Evolutionary conservation across 35 echinoderm and acorn worm species (phyloP), one percentile per base, ranked within the genome.

Genomic region (Apostichopus japonicus): DNA sequence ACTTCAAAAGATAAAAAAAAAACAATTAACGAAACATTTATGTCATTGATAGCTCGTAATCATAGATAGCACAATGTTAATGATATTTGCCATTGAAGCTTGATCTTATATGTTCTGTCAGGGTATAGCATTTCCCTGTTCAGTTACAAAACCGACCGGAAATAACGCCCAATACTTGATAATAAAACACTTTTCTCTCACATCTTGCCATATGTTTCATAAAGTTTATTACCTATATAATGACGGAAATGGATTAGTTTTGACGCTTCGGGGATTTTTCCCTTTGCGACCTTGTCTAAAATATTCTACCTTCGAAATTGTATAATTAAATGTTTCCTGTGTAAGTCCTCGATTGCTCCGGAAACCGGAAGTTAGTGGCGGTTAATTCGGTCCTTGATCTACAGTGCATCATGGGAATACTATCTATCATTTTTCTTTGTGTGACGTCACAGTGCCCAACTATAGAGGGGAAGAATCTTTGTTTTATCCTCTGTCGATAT

Each of bases 351-450:
- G 22, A 79, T 79, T 23, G 22, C 22, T 19, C 77, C 77, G 77
- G 77, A 79, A 79, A 79, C 77, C 77, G 77, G 77, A 79, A 79
- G 77, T 79, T 79, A 79, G 22, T 15, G 77, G 22, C 22, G 14
- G 22, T 79, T 79, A 19, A 79, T 19, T 79, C 33, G 77, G 77
- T 79, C 14, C 77, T 15, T 79, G 77, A 79, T 79, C 14, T 79
- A 79, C 14, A 79, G 77, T 79, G 77, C 77, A 79, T 79, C 77
- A 79, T 79, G 77, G 77, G 77, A 79, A 79, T 79, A 79, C 22
- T 72, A 72, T 72, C 67, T 72, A 72, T 72, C 3, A 72, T 72
- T 72, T 72, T 72, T 1, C 67, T 72, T 72, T 72, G 67, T 72
- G 67, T 72, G 67, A 72, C 67, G 67, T 72, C 67, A 72, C 67